Percentiles rank a stretch among this genome's conserved stretches.
Conservation (phyloP, 2,888 invertebrate species). For the Agonum fuliginosum region DNA sequence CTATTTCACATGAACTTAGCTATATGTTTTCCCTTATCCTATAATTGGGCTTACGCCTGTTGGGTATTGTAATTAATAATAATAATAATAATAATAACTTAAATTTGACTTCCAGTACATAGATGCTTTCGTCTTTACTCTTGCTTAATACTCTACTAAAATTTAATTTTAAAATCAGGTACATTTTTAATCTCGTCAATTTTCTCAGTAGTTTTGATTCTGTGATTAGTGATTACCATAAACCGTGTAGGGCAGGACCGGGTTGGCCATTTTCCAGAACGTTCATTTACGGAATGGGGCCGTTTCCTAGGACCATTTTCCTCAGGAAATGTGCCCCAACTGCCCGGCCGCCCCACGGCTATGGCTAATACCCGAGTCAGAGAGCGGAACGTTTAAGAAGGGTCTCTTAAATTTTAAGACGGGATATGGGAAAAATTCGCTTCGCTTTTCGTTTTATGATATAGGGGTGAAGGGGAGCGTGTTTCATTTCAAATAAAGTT, state of each 20-base stretch:
- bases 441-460: slow-evolving; percentile 40
- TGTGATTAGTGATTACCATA: slow-evolving; percentile 24
- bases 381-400: slow-evolving; percentile 21
- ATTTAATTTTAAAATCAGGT: neutral
- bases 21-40: too few relatives aligned
- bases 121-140: too few relatives aligned
- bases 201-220: slow-evolving; percentile 6
- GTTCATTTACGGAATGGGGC: slow-evolving; percentile 48
- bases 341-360: neutral
- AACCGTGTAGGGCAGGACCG: neutral
- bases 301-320: slow-evolving; percentile 42
- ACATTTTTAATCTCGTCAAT: neutral
- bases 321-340: neutral
- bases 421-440: slow-evolving; percentile 14
- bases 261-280: slow-evolving; percentile 1
- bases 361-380: neutral
- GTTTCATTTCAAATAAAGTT: slow-evolving; percentile 42
- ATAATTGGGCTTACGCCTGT: too few relatives aligned
- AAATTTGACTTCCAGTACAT: too few relatives aligned
- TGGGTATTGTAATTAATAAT: too few relatives aligned
- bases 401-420: slow-evolving; percentile 42
- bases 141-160: too few relatives aligned
- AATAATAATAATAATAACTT: too few relatives aligned
- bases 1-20: too few relatives aligned
- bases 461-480: neutral